These are phyloP conservation scores for Diplosoma virens DNA, from an alignment of 23 tunicate genomes.

Conservation along the genomic window DNA sequence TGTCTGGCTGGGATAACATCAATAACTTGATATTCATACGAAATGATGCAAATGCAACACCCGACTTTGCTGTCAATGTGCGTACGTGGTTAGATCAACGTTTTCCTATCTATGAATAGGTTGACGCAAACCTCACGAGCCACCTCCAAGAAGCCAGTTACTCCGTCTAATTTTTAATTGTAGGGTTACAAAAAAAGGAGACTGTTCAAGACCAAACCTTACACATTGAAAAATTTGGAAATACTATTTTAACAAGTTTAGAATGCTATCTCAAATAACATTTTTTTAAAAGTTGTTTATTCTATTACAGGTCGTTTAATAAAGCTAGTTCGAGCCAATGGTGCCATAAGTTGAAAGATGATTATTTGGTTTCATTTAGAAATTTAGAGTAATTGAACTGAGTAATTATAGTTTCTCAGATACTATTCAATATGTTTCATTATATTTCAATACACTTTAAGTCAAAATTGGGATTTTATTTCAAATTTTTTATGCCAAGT, in stretches of 20 bases:
- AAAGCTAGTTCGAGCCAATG: neutral
- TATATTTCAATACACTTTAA: neutral
- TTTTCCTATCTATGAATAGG: neutral
- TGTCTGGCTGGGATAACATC: neutral
- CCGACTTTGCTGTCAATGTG: neutral
- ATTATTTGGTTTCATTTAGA: neutral
- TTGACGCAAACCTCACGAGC: neutral
- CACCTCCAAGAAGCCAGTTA: neutral
- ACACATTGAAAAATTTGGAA: neutral
- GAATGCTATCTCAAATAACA: neutral
- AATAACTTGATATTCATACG: neutral
- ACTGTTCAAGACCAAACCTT: neutral
- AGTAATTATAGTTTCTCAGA: neutral
- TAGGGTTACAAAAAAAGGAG: neutral
- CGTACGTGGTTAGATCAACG: neutral
- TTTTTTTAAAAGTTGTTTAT: slow-evolving; percentile 6
- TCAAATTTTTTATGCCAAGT: neutral
- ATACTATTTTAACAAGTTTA: neutral
- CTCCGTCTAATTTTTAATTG: neutral
- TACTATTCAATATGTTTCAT: neutral
- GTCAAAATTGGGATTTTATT: neutral
- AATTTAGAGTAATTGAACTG: slow-evolving; percentile 3
- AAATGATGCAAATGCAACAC: neutral
- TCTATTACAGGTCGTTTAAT: slow-evolving; percentile 1
- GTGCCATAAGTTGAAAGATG: neutral